Percentiles rank a stretch among this genome's conserved stretches.
Conservation (phyloP, 1,140 invertebrate genomes). For the Drosophila arawakana region DNA sequence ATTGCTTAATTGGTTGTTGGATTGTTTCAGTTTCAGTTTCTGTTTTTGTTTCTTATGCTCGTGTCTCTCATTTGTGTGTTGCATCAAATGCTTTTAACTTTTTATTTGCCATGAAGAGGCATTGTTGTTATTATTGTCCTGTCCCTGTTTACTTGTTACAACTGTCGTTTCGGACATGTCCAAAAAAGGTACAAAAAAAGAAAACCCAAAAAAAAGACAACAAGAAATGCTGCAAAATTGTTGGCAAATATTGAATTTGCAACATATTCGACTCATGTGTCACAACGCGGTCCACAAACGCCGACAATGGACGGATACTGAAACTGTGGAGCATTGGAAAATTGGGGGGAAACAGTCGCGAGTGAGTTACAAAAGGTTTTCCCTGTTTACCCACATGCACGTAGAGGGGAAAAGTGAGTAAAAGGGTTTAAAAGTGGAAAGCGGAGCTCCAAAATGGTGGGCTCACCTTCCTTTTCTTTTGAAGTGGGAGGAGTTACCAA, state of each 20-base stretch:
- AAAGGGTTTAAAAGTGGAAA: neutral
- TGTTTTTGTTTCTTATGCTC: constrained; percentile 23
- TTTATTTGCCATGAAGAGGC: constrained; percentile 65
- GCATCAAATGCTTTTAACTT: constrained; percentile 75
- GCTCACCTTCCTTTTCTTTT: constrained; percentile 23
- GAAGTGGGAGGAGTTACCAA: constrained; percentile 9
- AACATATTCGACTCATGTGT: constrained; percentile 82
- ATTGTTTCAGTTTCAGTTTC: constrained; percentile 20
- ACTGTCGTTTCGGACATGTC: constrained; percentile 57
- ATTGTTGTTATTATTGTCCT: constrained; percentile 45
- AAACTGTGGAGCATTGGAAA: constrained; percentile 9
- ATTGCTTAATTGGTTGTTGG: neutral
- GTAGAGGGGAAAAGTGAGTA: constrained; percentile 13
- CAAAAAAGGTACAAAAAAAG: constrained; percentile 35
- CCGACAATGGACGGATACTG: constrained; percentile 22
- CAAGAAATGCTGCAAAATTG: constrained; percentile 78
- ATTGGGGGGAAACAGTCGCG: constrained; percentile 56
- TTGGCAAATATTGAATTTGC: constrained; percentile 84
- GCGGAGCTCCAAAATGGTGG: constrained; percentile 44
- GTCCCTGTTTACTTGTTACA: constrained; percentile 65
- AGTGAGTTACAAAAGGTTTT: constrained; percentile 74
- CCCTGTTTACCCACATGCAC: constrained; percentile 75
- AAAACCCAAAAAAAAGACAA: constrained; percentile 38
- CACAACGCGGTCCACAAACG: constrained; percentile 44
- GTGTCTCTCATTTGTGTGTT: constrained; percentile 42